phyloP scores from a whole-genome alignment of 2,797 vertebrate species.

The Catostomus latipinnis region DNA sequence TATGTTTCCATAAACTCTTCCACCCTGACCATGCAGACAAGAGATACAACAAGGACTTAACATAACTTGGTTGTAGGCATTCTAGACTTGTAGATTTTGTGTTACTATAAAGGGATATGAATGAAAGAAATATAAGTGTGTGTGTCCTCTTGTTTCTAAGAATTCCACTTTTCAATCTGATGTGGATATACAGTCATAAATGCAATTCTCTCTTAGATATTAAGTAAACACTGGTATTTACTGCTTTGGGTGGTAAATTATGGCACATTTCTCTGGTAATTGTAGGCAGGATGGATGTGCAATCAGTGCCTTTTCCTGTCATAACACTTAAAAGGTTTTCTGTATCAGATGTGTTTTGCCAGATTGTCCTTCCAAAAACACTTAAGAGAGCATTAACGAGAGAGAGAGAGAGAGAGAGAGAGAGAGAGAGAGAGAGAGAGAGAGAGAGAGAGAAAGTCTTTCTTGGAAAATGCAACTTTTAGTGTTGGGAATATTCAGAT shows the following conservation, averaged over 20 bases:
- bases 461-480: too few relatives aligned
- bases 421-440: too few relatives aligned
- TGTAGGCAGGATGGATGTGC: not conserved
- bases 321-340: slow-evolving; percentile 57
- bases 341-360: slow-evolving; percentile 25
- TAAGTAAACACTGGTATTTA: slow-evolving; percentile 68
- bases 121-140: too few relatives aligned
- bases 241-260: slow-evolving; percentile 47
- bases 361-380: not conserved
- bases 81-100: not conserved
- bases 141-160: not conserved
- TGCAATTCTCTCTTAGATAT: slow-evolving; percentile 50
- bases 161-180: not conserved
- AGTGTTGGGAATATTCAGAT: too few relatives aligned
- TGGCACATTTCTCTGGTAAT: slow-evolving; percentile 26
- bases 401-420: too few relatives aligned
- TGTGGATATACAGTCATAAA: slow-evolving; percentile 62
- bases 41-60: slow-evolving; percentile 16
- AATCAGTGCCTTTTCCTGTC: slow-evolving; percentile 58
- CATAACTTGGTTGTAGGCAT: slow-evolving; percentile 27
- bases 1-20: slow-evolving; percentile 37
- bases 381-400: not conserved
- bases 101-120: too few relatives aligned
- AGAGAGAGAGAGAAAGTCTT: too few relatives aligned
- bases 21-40: slow-evolving; percentile 41